These are phyloP conservation scores for Lycocerus yunnanus DNA, from an alignment of 2,888 invertebrate species.

Conservation along the genomic window DNA sequence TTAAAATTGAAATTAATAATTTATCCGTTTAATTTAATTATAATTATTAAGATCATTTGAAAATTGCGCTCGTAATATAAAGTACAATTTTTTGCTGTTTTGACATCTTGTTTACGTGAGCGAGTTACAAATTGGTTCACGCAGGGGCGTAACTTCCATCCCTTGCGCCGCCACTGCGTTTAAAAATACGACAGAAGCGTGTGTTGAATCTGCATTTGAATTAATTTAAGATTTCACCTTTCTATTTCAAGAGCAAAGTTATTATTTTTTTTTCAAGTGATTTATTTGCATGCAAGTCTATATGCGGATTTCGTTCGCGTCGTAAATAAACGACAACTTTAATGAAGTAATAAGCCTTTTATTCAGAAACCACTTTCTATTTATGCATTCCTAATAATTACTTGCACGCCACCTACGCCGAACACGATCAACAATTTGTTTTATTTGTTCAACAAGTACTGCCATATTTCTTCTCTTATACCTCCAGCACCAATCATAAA, in stretches of 20 bases:
- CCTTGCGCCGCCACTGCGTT: neutral
- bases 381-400: slow-evolving; percentile 50
- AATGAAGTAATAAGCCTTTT: slow-evolving; percentile 29
- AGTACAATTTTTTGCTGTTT: neutral
- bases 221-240: neutral
- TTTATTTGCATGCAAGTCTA: slow-evolving; percentile 18
- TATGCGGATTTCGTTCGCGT: slow-evolving; percentile 12
- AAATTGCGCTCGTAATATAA: neutral
- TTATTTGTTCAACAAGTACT: slow-evolving; percentile 23
- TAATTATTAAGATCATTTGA: neutral
- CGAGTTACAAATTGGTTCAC: neutral
- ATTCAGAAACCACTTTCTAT: slow-evolving; percentile 46
- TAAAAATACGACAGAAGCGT: neutral
- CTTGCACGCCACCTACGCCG: slow-evolving; percentile 49
- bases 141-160: neutral
- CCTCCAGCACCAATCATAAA: slow-evolving; percentile 44
- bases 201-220: neutral
- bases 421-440: slow-evolving; percentile 34
- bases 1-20: neutral
- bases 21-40: neutral
- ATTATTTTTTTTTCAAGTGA: neutral
- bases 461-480: slow-evolving; percentile 38
- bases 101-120: neutral
- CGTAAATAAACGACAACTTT: slow-evolving; percentile 22
- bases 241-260: neutral